Evolutionary conservation across 2,888 invertebrate species (phyloP).

Genomic region (Drepana falcataria): DNA sequence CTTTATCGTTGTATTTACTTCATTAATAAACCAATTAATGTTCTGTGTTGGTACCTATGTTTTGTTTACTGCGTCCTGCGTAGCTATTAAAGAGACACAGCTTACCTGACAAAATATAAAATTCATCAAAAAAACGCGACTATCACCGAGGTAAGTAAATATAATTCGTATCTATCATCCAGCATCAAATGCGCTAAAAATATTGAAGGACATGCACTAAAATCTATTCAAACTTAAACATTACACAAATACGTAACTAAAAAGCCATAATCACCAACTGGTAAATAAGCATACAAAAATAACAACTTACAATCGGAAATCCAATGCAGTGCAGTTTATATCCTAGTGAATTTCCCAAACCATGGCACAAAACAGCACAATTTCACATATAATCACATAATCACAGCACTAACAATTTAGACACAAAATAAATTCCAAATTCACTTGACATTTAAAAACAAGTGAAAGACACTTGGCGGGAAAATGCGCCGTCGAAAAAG

Average conservation of each 20-base stretch:
- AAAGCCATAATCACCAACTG: neutral
- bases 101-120: too few relatives aligned
- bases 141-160: too few relatives aligned
- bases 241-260: neutral
- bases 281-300: neutral
- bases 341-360: conserved; percentile 39
- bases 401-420: conserved; percentile 37
- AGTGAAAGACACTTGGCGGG: conserved; percentile 51
- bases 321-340: conserved; percentile 15
- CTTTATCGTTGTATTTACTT: too few relatives aligned
- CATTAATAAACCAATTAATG: too few relatives aligned
- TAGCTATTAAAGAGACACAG: too few relatives aligned
- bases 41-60: too few relatives aligned
- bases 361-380: conserved; percentile 30
- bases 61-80: too few relatives aligned
- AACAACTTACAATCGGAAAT: conserved; percentile 21
- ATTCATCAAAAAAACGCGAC: too few relatives aligned
- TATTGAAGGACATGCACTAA: too few relatives aligned
- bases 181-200: too few relatives aligned
- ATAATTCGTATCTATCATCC: too few relatives aligned
- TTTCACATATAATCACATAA: conserved; percentile 33
- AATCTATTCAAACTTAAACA: too few relatives aligned
- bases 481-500: conserved; percentile 61
- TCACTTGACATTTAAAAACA: conserved; percentile 23
- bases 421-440: conserved; percentile 37